Percentiles rank a stretch among this genome's conserved stretches.
Conservation (phyloP, 2,888 invertebrate species). For the Erebia palarica region DNA sequence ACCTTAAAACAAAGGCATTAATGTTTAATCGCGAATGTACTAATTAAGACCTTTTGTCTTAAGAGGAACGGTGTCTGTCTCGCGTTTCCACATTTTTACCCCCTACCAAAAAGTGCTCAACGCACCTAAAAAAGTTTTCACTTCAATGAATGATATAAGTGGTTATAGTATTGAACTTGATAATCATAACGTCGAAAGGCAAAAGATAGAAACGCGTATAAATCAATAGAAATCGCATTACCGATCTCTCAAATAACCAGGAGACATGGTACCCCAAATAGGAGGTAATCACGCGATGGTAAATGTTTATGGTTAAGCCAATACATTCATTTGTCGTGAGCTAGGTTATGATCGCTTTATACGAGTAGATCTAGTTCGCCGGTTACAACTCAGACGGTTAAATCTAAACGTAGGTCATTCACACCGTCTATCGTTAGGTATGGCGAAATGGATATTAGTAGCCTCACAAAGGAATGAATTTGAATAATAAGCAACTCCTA, state of each 20-base stretch:
- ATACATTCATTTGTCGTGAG: slow-evolving; percentile 18
- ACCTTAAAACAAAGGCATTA: no score
- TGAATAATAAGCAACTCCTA: not conserved
- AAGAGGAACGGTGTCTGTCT: no score
- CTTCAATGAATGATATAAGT: not conserved
- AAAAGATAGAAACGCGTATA: not conserved
- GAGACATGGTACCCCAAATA: slow-evolving; percentile 27
- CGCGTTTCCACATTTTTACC: no score
- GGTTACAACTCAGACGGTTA: not conserved
- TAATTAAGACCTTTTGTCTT: no score
- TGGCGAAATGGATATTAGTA: not conserved
- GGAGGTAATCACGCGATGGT: slow-evolving; percentile 31
- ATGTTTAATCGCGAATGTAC: no score
- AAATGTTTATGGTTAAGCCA: slow-evolving; percentile 27
- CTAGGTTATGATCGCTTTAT: slow-evolving; percentile 16
- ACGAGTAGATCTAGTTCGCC: not conserved
- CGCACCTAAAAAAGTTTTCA: no score
- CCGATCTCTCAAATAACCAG: slow-evolving; percentile 13
- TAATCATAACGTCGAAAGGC: not conserved
- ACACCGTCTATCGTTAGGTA: not conserved
- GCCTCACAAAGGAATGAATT: not conserved
- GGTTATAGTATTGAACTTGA: slow-evolving; percentile 8
- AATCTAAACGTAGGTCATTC: not conserved
- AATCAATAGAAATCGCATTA: slow-evolving; percentile 21
- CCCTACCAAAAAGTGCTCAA: no score